Evolutionary conservation across 2,888 invertebrate species (phyloP).

Genomic region (Pristionchus arcanus): DNA sequence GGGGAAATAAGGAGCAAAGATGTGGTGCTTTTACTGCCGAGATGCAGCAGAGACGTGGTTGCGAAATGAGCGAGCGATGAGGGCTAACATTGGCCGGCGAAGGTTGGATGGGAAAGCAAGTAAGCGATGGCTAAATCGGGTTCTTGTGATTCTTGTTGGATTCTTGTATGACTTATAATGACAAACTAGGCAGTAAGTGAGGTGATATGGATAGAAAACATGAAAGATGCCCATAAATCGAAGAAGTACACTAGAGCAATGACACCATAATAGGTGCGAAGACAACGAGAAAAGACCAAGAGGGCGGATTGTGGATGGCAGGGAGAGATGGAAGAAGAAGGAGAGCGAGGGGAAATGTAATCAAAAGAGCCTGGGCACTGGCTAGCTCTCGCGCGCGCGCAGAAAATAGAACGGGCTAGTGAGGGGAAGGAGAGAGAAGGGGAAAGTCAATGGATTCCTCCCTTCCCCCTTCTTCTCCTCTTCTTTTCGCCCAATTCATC

Average conservation of each 20-base stretch:
- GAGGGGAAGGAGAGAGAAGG: background rate
- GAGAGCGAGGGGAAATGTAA: background rate
- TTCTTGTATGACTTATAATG: too few species aligned
- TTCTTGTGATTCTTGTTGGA: too few species aligned
- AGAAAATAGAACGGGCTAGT: background rate
- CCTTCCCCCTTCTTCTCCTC: background rate
- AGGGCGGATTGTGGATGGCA: background rate
- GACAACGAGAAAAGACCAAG: background rate
- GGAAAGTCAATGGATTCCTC: conserved; percentile 39
- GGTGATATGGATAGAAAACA: too few species aligned
- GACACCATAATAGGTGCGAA: too few species aligned
- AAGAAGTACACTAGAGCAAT: too few species aligned
- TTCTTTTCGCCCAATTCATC: background rate
- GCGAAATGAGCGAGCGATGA: background rate
- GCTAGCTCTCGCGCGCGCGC: background rate
- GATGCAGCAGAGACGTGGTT: background rate
- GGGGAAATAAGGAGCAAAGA: background rate
- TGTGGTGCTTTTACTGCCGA: background rate
- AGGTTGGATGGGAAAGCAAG: background rate
- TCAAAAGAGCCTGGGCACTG: conserved; percentile 23
- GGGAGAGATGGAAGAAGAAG: background rate
- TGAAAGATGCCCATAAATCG: too few species aligned
- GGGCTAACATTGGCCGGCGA: background rate
- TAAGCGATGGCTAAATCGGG: background rate
- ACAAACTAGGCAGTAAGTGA: too few species aligned